Evolutionary conservation across 2,797 vertebrate genomes (phyloP).

Genomic region (Eulemur rubriventer): DNA sequence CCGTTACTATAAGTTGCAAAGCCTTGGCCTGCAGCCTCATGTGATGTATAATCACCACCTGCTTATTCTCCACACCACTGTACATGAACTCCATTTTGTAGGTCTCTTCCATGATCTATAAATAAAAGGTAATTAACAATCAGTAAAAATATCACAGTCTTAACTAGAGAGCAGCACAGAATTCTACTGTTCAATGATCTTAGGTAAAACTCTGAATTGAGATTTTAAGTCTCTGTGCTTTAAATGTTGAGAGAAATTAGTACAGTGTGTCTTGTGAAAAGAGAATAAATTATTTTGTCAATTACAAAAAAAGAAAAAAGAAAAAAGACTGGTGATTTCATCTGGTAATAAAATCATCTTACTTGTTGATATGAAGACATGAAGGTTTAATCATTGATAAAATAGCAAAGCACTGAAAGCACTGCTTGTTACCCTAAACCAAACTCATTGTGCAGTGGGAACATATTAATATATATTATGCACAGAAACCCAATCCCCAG

Average conservation of each 20-base stretch:
- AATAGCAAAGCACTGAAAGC: not conserved
- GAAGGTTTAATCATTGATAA: conserved; percentile 11
- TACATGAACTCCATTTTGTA: conserved; percentile 99
- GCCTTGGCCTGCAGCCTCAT: conserved; percentile 96
- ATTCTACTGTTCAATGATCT: not conserved
- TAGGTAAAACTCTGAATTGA: not conserved
- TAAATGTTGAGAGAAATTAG: conserved; percentile 18
- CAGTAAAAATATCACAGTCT: not conserved
- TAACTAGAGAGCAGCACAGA: not conserved
- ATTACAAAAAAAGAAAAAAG: not conserved
- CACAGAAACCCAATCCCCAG: not conserved
- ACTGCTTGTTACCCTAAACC: not conserved
- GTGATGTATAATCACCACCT: conserved; percentile 95
- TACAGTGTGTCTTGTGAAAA: not conserved
- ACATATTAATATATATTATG: not conserved
- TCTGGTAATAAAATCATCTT: not conserved
- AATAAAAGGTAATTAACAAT: conserved; percentile 48
- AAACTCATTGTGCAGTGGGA: not conserved
- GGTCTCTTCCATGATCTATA: conserved; percentile 95
- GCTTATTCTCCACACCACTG: conserved; percentile 92
- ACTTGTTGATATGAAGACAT: not conserved
- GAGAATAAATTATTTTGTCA: conserved; percentile 15
- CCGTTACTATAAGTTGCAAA: conserved; percentile 93
- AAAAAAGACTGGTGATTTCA: not conserved
- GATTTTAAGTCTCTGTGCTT: not conserved